A percentile compares a stretch with the other conserved stretches of the same genome.
These are phyloP conservation scores for Sparus aurata DNA, from an alignment of 2,797 vertebrate species.

Conservation along the genomic window DNA sequence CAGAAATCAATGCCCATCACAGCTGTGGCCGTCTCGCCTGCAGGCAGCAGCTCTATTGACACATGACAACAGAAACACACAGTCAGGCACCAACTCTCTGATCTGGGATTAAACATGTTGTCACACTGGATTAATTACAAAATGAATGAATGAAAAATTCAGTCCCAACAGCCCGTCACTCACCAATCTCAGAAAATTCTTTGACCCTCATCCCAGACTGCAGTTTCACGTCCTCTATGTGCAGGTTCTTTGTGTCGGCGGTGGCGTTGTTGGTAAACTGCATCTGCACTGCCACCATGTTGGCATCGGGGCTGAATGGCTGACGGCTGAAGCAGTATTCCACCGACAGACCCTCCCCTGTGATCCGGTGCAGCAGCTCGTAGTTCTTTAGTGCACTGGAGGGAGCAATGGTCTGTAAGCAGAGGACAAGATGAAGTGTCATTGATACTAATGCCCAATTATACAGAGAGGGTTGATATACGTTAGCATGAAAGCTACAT, in stretches of 20 bases:
- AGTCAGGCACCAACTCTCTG: constrained; percentile 1
- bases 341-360: constrained; percentile 93
- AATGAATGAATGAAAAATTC: background rate
- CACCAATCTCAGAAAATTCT: constrained; percentile 95
- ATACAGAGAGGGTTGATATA: too few species aligned
- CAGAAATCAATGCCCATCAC: constrained; percentile 98
- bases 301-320: constrained; percentile 89
- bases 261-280: constrained; percentile 94
- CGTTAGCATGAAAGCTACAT: background rate
- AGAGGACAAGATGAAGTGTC: background rate
- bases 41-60: constrained; percentile 88
- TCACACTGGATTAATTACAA: background rate
- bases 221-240: constrained; percentile 89
- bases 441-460: too few species aligned
- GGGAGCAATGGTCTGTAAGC: constrained; percentile 86
- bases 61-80: background rate
- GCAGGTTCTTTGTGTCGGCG: constrained; percentile 89
- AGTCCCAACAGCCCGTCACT: constrained; percentile 7
- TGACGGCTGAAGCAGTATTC: constrained; percentile 96
- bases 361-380: constrained; percentile 95
- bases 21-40: constrained; percentile 87
- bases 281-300: constrained; percentile 96
- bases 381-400: constrained; percentile 86
- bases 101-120: constrained; percentile 3
- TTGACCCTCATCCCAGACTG: constrained; percentile 94